phyloP scores from a whole-genome alignment of 2,113 vertebrate genomes.

The Irena cyanogastra region DNA sequence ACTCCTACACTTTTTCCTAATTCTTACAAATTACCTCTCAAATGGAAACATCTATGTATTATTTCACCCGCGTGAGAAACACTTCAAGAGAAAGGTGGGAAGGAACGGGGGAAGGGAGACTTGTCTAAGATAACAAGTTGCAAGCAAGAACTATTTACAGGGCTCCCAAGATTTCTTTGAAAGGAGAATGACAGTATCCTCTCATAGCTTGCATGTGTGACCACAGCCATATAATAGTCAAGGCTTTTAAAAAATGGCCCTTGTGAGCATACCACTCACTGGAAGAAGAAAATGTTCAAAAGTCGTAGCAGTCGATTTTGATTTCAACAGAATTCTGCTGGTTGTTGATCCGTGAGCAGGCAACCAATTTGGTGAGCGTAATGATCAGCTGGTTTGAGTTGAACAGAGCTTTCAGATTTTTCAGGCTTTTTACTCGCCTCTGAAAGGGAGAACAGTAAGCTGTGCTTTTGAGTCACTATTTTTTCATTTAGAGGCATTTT shows the following conservation, averaged over 20 bases:
- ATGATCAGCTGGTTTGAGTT: background rate
- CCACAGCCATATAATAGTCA: background rate
- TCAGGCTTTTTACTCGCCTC: background rate
- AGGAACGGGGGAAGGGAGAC: background rate
- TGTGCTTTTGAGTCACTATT: background rate
- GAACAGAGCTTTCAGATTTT: background rate
- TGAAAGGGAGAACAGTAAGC: background rate
- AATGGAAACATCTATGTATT: background rate
- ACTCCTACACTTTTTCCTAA: background rate
- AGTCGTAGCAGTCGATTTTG: background rate
- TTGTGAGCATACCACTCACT: background rate
- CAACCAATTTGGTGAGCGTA: background rate
- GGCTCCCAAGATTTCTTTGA: background rate
- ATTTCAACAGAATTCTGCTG: background rate
- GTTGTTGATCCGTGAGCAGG: background rate
- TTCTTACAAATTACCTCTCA: constrained; percentile 25
- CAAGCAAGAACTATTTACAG: background rate
- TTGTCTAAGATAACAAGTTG: background rate
- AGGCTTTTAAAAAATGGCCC: background rate
- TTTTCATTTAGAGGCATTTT: background rate
- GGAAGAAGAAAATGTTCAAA: background rate
- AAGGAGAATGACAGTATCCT: background rate
- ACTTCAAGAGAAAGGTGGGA: background rate
- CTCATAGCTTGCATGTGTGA: background rate
- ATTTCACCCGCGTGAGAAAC: background rate